These are phyloP conservation scores for Emmelina monodactyla DNA, from an alignment of 2,888 invertebrate genomes.

Conservation along the genomic window DNA sequence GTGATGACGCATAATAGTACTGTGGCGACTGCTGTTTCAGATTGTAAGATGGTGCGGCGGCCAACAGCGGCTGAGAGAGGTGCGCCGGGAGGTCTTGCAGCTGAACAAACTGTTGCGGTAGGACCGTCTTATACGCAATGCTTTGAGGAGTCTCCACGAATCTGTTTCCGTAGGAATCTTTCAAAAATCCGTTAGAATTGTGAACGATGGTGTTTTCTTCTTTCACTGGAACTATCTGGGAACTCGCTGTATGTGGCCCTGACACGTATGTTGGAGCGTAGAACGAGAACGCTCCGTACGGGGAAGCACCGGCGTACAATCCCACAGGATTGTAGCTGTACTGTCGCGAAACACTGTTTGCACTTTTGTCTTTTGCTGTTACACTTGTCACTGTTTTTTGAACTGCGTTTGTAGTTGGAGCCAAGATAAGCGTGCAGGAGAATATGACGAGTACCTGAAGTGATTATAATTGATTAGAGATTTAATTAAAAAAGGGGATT, in stretches of 20 bases:
- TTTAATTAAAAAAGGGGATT: too few species aligned
- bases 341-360: constrained; percentile 36
- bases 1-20: constrained; percentile 33
- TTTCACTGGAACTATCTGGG: constrained; percentile 32
- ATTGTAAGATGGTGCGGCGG: constrained; percentile 31
- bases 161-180: constrained; percentile 52
- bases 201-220: constrained; percentile 28
- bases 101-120: constrained; percentile 46
- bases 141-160: constrained; percentile 37
- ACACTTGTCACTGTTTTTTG: constrained; percentile 24
- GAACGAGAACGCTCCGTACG: constrained; percentile 44
- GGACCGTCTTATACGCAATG: constrained; percentile 33
- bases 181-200: constrained; percentile 34
- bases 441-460: too few species aligned
- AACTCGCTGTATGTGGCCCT: constrained; percentile 28
- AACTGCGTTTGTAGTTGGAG: too few species aligned
- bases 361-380: constrained; percentile 32
- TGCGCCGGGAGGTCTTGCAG: constrained; percentile 49
- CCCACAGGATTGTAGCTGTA: constrained; percentile 36
- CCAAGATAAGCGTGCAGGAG: too few species aligned
- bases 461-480: too few species aligned
- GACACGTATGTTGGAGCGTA: constrained; percentile 30
- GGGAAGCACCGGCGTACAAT: constrained; percentile 44
- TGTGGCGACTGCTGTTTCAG: constrained; percentile 37
- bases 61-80: constrained; percentile 42